Conservation (phyloP, 2,113 vertebrate species). For the Etheostoma spectabile region DNA sequence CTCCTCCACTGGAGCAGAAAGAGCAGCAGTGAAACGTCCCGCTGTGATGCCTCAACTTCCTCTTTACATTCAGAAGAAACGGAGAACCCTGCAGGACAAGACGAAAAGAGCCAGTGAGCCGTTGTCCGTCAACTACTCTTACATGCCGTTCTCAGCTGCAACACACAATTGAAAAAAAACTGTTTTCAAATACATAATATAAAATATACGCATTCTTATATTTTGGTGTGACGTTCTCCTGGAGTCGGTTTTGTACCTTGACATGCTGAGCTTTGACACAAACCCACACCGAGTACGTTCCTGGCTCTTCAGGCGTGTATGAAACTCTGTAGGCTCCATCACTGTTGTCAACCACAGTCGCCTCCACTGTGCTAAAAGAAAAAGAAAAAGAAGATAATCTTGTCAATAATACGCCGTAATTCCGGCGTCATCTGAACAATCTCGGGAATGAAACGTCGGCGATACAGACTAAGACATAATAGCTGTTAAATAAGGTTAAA, state of each 20-base stretch:
- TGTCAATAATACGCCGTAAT: neutral
- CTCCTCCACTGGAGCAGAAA: constrained; percentile 94
- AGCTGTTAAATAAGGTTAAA: no score
- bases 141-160: neutral
- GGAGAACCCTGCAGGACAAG: constrained; percentile 88
- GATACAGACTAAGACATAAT: no score
- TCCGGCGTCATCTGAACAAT: no score
- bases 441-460: no score
- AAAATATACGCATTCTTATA: neutral
- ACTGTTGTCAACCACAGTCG: constrained; percentile 85
- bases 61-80: constrained; percentile 86
- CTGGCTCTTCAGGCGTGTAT: constrained; percentile 86
- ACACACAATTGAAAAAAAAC: neutral
- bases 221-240: neutral
- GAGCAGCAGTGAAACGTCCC: constrained; percentile 95
- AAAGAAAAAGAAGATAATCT: neutral
- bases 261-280: constrained; percentile 89
- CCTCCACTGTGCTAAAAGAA: constrained; percentile 80
- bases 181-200: neutral
- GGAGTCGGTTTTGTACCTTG: constrained; percentile 82
- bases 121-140: neutral
- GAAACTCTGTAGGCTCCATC: constrained; percentile 91
- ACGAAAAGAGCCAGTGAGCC: neutral
- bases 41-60: constrained; percentile 82
- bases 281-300: constrained; percentile 86